Conservation (phyloP, 2,113 vertebrate genomes). For the Axis porcinus region DNA sequence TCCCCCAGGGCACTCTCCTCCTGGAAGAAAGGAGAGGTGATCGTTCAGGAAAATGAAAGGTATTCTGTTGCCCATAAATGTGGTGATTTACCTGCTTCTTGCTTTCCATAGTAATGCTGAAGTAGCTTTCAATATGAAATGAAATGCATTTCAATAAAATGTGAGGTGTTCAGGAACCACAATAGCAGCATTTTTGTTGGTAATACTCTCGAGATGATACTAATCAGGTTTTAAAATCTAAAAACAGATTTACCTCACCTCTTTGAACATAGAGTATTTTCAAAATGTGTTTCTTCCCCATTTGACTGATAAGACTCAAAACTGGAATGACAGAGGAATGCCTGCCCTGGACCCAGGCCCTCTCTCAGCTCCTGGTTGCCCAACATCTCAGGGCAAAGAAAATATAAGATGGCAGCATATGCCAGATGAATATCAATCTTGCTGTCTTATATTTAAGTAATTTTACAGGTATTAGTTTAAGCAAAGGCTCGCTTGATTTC, state of each 20-base stretch:
- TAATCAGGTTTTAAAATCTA: background rate
- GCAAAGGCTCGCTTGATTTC: background rate
- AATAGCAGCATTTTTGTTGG: background rate
- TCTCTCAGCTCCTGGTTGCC: background rate
- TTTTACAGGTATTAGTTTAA: background rate
- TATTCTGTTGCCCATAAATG: constrained; percentile 63
- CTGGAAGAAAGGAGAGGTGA: constrained; percentile 92
- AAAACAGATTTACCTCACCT: background rate
- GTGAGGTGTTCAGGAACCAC: background rate
- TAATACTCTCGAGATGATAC: background rate
- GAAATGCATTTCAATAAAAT: background rate
- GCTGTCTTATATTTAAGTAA: background rate
- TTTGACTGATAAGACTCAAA: background rate
- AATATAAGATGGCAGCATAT: background rate
- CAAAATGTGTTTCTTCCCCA: background rate
- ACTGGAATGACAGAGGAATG: background rate
- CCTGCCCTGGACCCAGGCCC: background rate
- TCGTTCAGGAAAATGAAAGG: constrained; percentile 90
- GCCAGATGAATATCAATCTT: background rate
- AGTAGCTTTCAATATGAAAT: background rate
- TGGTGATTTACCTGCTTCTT: background rate
- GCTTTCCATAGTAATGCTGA: background rate
- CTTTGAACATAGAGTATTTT: background rate
- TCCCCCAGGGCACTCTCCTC: constrained; percentile 89
- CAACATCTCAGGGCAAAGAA: background rate